These are phyloP conservation scores for Muscicapa striata DNA, from an alignment of 2,797 vertebrate genomes.

Conservation along the genomic window DNA sequence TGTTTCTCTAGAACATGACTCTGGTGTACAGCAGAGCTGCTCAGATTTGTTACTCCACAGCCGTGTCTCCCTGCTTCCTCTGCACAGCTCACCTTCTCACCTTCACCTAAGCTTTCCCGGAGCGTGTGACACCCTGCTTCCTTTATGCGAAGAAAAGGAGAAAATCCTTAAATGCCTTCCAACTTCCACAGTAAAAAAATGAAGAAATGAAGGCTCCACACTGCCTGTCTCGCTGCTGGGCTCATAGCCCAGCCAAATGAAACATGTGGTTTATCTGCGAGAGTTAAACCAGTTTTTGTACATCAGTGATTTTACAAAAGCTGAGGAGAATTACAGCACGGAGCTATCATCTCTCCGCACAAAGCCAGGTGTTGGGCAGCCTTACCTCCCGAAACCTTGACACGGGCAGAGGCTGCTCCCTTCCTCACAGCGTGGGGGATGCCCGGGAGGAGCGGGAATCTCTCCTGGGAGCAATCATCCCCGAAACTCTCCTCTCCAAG, in stretches of 20 bases:
- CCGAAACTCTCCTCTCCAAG: accelerated
- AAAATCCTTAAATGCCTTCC: background rate
- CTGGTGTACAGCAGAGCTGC: background rate
- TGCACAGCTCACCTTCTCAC: background rate
- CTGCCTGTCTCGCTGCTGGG: accelerated
- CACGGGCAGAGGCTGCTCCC: accelerated
- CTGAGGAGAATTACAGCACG: background rate
- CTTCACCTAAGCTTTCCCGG: background rate
- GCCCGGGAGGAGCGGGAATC: accelerated
- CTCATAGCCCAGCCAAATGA: accelerated
- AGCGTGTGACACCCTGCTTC: background rate
- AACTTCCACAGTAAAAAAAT: background rate
- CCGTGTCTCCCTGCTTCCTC: accelerated
- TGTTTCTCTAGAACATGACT: background rate
- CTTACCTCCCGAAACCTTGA: background rate
- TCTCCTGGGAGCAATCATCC: accelerated
- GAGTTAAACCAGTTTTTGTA: accelerated
- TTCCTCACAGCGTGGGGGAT: accelerated
- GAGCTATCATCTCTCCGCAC: background rate
- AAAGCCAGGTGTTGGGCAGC: accelerated
- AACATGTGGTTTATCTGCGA: background rate
- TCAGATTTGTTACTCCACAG: background rate
- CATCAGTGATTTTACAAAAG: background rate
- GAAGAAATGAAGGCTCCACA: accelerated
- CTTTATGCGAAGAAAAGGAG: background rate